These are phyloP conservation scores for Platycercus adscitus DNA, from an alignment of 2,113 vertebrate species.

Conservation along the genomic window DNA sequence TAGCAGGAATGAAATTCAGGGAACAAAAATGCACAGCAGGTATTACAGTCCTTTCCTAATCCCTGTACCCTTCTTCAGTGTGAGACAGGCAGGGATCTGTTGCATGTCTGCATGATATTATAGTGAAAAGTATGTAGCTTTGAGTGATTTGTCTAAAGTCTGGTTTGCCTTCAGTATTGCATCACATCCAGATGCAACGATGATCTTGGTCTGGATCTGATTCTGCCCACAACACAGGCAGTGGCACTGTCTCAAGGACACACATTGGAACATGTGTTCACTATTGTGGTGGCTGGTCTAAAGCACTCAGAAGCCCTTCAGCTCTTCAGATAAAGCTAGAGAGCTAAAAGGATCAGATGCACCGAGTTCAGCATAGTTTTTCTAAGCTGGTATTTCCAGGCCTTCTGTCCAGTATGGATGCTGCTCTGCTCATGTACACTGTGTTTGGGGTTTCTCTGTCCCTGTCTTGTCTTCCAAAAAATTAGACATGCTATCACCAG, in stretches of 20 bases:
- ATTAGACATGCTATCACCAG: neutral
- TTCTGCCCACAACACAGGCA: neutral
- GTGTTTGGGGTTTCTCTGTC: neutral
- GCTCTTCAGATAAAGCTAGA: neutral
- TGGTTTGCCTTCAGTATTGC: neutral
- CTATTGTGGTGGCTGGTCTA: neutral
- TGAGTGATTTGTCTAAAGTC: neutral
- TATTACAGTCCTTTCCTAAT: neutral
- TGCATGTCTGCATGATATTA: neutral
- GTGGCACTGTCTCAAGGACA: neutral
- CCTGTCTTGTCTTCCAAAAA: neutral
- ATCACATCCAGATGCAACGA: neutral
- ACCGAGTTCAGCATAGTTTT: neutral
- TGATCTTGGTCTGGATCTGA: neutral
- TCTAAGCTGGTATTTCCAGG: neutral
- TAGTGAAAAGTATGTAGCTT: neutral
- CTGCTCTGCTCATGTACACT: neutral
- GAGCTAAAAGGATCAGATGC: neutral
- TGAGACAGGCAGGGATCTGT: neutral
- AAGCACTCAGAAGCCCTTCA: neutral
- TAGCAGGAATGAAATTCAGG: neutral
- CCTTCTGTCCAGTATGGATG: neutral
- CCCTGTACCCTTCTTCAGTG: neutral
- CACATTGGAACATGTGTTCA: accelerated
- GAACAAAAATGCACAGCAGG: neutral